Evolutionary conservation across 2,113 vertebrate genomes (phyloP).

Genomic region (Mustelus asterias): DNA sequence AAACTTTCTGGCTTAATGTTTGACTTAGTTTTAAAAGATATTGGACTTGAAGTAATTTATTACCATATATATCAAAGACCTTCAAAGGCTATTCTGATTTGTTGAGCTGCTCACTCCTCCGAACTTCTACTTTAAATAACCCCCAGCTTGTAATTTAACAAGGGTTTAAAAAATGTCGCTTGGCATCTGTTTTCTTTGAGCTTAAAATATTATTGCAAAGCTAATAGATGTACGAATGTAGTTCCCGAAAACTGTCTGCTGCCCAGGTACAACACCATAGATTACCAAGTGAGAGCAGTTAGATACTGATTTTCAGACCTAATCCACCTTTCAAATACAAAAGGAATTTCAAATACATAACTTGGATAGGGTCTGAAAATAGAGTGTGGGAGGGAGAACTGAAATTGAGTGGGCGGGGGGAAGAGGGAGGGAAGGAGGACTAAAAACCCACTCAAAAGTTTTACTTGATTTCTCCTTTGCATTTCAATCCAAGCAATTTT

Average conservation of each 20-base stretch:
- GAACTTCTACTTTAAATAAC: neutral
- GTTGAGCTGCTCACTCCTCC: neutral
- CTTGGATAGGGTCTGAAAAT: neutral
- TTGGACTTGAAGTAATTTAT: neutral
- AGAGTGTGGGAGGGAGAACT: neutral
- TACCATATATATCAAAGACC: neutral
- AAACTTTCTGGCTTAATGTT: slow-evolving; percentile 28
- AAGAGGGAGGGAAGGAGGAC: neutral
- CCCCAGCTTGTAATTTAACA: neutral
- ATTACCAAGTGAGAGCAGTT: neutral
- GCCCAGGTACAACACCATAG: neutral
- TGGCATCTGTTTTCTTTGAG: neutral
- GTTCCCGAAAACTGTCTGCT: neutral
- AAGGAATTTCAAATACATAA: neutral
- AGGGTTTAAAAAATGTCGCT: neutral
- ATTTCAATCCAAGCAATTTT: neutral
- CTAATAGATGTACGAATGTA: neutral
- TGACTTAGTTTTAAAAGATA: slow-evolving; percentile 7
- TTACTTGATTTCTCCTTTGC: neutral
- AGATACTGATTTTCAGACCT: neutral
- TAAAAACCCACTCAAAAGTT: neutral
- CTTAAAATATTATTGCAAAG: neutral
- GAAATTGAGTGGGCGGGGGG: too few species aligned
- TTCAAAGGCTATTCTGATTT: neutral
- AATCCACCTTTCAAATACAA: neutral